Evolutionary conservation across 2,113 vertebrate genomes (phyloP), one percentile per base, ranked within the genome.

Genomic region (Lathamus discolor): DNA sequence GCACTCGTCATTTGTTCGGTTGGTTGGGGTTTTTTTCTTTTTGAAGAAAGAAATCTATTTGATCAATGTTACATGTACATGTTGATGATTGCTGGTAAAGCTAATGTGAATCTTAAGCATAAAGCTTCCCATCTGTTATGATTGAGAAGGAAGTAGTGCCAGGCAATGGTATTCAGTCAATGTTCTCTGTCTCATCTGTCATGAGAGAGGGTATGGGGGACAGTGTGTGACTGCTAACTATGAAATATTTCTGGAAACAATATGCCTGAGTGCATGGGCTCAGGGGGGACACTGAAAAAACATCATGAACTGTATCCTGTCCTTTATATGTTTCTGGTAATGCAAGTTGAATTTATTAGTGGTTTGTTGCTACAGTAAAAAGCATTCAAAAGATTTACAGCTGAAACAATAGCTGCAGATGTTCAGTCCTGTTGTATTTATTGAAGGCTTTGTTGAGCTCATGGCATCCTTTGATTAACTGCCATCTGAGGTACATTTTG

Each of bases 381-480:
- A 82, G n/a, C 88, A 95, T 86, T 96, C 59, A 49, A 37, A 96
- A 96, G 97, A 98, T 98, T 97, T 97, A 96, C 63, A 75, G 81
- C 88, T 88, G 83, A 96, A 97, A 95, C 84, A 92, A 89, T 95
- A 83, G 85, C 73, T 81, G 64, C 84, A 91, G 86, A 95, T 94
- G 80, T 93, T 96, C 90, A 62, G 51, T 72, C 90, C 41, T 79
- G 63, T 88, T 13, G 23, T 96, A 89, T 96, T 97, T 97, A 97
- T 95, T 94, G 86, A 95, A 93, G 63, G 78, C 90, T 96, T 91
- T 95, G 95, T 98, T 97, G 97, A 97, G 96, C 94, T 98, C 95
- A 87, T 96, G 95, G 80, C 94, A 94, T 95, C 61, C 74, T 97
- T 96, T 98, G 97, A 98, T 97, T 97, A 98, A 98, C 92, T 97